Evolutionary conservation across 2,888 invertebrate species (phyloP).

Genomic region (Augiades crinisus): DNA sequence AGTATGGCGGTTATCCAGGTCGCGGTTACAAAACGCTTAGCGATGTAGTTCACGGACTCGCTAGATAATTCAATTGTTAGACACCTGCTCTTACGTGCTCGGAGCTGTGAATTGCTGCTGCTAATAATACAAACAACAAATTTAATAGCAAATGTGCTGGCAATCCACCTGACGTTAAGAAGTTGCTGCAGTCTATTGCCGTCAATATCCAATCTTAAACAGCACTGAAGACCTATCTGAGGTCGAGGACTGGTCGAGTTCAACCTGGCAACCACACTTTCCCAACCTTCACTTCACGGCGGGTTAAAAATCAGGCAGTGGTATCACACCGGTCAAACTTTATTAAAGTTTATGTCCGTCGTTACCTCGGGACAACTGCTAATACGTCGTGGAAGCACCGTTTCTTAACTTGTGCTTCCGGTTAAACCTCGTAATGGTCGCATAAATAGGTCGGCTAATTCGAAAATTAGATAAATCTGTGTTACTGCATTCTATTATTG

Average conservation of each 20-base stretch:
- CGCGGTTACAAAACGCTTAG: conserved; percentile 65
- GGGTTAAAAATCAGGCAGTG: too few relatives aligned
- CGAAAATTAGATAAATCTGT: not conserved
- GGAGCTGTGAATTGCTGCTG: conserved; percentile 13
- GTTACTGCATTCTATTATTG: not conserved
- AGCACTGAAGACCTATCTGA: too few relatives aligned
- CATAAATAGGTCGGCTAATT: conserved; percentile 8
- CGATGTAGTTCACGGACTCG: conserved; percentile 72
- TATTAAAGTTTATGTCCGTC: too few relatives aligned
- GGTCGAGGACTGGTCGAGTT: too few relatives aligned
- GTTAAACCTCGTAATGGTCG: not conserved
- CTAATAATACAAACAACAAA: conserved; percentile 14
- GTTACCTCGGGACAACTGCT: too few relatives aligned
- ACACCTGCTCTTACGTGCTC: conserved; percentile 40
- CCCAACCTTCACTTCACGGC: too few relatives aligned
- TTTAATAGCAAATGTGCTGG: too few relatives aligned
- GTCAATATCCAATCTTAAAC: too few relatives aligned
- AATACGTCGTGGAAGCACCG: not conserved
- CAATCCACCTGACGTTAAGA: too few relatives aligned
- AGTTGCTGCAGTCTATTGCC: too few relatives aligned
- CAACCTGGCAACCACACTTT: too few relatives aligned
- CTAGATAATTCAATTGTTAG: conserved; percentile 62
- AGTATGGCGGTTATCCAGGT: conserved; percentile 60
- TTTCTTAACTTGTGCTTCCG: not conserved
- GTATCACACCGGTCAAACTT: too few relatives aligned